Evolutionary conservation across 2,888 invertebrate species (phyloP).

Genomic region (Heliconius aoede): DNA sequence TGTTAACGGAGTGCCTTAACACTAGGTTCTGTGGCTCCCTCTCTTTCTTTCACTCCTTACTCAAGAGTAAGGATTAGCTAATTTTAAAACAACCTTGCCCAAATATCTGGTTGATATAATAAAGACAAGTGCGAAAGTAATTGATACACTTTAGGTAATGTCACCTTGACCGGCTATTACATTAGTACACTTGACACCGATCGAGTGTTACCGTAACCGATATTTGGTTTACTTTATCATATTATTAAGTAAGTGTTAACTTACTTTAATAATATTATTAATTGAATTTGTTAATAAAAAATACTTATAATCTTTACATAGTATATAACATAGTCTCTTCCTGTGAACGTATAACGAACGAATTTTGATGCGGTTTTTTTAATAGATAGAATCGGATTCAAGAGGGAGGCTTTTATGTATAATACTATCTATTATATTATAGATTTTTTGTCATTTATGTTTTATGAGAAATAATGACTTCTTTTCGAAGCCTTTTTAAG

Average conservation of each 20-base stretch:
- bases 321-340: no score
- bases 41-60: no score
- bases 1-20: not conserved
- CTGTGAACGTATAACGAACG: no score
- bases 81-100: not conserved
- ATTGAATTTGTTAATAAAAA: no score
- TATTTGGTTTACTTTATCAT: constrained; percentile 14
- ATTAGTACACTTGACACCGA: constrained; percentile 52
- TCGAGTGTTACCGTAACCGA: constrained; percentile 33
- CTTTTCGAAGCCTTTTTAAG: no score
- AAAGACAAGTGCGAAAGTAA: constrained; percentile 15
- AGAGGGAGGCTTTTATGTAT: no score
- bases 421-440: no score
- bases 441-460: no score
- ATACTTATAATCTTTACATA: no score
- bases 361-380: no score
- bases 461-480: no score
- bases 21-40: not conserved
- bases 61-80: not conserved
- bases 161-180: constrained; percentile 54
- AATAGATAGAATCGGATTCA: no score
- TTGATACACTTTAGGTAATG: constrained; percentile 19
- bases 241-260: not conserved
- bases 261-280: not conserved
- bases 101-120: constrained; percentile 5